Percentiles rank a stretch among this genome's conserved stretches.
These are phyloP conservation scores for Rhodinocichla rosea DNA, from an alignment of 2,113 vertebrate species.

Conservation along the genomic window DNA sequence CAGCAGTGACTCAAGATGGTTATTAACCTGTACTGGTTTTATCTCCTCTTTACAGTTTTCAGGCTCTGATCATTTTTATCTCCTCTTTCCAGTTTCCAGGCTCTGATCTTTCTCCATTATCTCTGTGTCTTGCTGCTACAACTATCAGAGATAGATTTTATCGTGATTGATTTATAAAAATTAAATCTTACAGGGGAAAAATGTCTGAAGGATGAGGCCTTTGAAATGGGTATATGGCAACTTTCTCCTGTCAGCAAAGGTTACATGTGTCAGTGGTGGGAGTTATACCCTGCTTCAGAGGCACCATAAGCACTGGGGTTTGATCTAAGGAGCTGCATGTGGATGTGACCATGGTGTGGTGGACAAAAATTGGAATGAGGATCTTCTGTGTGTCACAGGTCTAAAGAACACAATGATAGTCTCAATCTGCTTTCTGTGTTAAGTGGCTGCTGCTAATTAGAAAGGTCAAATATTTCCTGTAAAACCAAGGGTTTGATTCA, in stretches of 20 bases:
- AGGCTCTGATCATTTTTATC: background rate
- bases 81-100: background rate
- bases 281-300: background rate
- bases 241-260: background rate
- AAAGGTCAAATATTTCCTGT: background rate
- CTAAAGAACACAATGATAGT: background rate
- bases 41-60: background rate
- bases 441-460: background rate
- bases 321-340: background rate
- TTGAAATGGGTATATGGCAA: background rate
- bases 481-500: background rate
- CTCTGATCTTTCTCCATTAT: background rate
- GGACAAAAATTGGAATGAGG: background rate
- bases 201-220: background rate
- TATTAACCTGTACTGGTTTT: background rate
- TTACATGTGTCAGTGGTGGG: background rate
- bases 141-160: background rate
- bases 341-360: background rate
- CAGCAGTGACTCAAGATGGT: background rate
- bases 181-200: background rate
- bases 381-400: background rate
- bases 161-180: background rate
- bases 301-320: background rate
- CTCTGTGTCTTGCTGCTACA: background rate
- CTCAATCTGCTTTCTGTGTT: background rate